Conservation (phyloP, 2,113 vertebrate species). For the Chauna torquata region DNA sequence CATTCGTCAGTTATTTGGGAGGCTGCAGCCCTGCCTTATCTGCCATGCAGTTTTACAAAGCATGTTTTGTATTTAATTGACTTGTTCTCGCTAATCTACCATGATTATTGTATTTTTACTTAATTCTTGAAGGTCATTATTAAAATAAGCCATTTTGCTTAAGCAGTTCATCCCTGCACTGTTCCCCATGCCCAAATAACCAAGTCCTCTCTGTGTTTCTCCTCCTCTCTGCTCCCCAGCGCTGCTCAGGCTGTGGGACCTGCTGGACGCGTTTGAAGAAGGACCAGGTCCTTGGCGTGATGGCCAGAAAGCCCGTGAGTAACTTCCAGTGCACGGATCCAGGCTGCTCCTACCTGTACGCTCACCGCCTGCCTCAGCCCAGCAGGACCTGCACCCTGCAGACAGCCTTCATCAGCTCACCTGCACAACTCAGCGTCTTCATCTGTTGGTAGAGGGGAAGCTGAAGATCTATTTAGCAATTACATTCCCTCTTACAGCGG, state of each 20-base stretch:
- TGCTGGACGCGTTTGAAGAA: background rate
- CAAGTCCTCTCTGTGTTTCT: background rate
- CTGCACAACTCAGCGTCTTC: background rate
- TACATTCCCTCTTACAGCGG: background rate
- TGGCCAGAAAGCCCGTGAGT: background rate
- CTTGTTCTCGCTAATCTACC: slow-evolving; percentile 75
- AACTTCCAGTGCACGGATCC: background rate
- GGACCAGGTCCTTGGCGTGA: background rate
- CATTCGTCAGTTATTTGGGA: slow-evolving; percentile 23
- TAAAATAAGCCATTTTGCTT: slow-evolving; percentile 66
- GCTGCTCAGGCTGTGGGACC: background rate
- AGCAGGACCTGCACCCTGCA: background rate
- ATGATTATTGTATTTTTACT: slow-evolving; percentile 70
- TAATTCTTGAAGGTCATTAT: slow-evolving; percentile 75
- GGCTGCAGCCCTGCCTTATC: slow-evolving; percentile 31
- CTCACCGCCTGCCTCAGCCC: slow-evolving; percentile 20
- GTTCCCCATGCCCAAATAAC: background rate
- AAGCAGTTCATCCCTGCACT: background rate
- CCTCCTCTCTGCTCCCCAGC: rapidly evolving
- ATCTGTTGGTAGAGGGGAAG: background rate
- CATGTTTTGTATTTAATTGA: slow-evolving; percentile 68
- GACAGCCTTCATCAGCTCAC: background rate
- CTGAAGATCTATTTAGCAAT: background rate
- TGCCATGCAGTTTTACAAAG: slow-evolving; percentile 21
- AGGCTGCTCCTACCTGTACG: background rate